A percentile compares a stretch with the other conserved stretches of the same genome.
Evolutionary conservation across 2,797 vertebrate species (phyloP).

Genomic region (Phrynocephalus forsythii): DNA sequence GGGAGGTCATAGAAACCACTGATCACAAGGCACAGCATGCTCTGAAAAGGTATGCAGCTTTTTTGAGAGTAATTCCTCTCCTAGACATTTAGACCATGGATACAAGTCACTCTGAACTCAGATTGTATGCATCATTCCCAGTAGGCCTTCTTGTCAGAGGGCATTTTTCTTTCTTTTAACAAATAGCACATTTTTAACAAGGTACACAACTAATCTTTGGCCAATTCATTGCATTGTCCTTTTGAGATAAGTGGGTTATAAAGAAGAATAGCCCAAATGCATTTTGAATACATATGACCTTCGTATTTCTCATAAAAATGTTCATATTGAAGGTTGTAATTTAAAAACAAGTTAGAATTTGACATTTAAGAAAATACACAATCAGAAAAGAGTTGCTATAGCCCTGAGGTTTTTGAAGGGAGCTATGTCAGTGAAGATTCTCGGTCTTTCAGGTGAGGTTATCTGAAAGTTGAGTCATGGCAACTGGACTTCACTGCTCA

Average conservation of each 20-base stretch:
- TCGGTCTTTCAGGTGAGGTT: no score
- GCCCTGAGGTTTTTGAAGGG: not conserved
- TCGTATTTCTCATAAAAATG: not conserved
- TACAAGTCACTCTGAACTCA: not conserved
- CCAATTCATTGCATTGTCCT: not conserved
- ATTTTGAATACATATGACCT: not conserved
- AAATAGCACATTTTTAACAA: not conserved
- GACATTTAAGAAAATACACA: not conserved
- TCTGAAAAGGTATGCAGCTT: not conserved
- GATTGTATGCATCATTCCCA: not conserved
- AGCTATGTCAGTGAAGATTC: not conserved
- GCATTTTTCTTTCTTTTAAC: not conserved
- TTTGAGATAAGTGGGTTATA: slow-evolving; percentile 12
- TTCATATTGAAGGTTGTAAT: not conserved
- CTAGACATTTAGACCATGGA: not conserved
- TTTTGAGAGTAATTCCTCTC: not conserved
- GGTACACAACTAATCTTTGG: not conserved
- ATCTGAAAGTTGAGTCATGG: no score
- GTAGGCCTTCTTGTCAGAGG: not conserved
- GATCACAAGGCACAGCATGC: not conserved
- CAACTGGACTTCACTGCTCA: no score
- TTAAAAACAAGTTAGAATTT: not conserved
- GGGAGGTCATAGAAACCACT: slow-evolving; percentile 1
- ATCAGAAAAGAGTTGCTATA: not conserved
- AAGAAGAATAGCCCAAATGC: not conserved